Percentiles rank a stretch among this genome's conserved stretches.
These are phyloP conservation scores for Metopia argyrocephala DNA, from an alignment of 2,888 invertebrate species.

Conservation along the genomic window DNA sequence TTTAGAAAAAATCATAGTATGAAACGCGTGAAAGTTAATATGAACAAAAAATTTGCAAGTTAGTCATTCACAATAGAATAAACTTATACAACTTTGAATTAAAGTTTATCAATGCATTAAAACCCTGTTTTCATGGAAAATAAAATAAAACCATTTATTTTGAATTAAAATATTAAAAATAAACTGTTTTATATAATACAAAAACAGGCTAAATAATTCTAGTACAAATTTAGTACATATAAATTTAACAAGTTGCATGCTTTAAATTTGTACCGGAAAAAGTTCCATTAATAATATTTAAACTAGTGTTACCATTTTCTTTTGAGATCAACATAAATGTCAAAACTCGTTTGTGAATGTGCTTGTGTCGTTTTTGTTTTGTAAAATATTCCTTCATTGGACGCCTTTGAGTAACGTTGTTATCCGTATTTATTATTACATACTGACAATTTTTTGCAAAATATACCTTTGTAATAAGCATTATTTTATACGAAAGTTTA, in stretches of 20 bases:
- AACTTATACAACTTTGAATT: too few species aligned
- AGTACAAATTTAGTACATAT: too few species aligned
- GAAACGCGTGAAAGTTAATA: too few species aligned
- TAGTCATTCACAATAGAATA: too few species aligned
- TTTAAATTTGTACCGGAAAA: constrained; percentile 54
- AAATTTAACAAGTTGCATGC: neutral
- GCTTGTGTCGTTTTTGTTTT: constrained; percentile 30
- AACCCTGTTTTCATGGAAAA: too few species aligned
- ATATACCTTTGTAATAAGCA: neutral
- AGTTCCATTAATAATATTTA: neutral
- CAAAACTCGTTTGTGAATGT: constrained; percentile 36
- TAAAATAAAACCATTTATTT: too few species aligned
- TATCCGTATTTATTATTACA: constrained; percentile 32
- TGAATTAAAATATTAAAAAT: too few species aligned
- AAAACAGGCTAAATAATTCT: too few species aligned
- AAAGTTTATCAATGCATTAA: too few species aligned
- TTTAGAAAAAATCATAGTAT: too few species aligned
- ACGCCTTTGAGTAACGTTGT: constrained; percentile 39
- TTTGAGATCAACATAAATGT: constrained; percentile 15
- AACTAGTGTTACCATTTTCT: constrained; percentile 30
- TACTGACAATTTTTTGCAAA: neutral
- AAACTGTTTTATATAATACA: too few species aligned
- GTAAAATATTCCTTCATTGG: constrained; percentile 28
- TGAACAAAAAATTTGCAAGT: too few species aligned
- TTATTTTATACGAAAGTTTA: neutral